phyloP scores from a whole-genome alignment of 2,888 invertebrate species.

The Nemurella pictetii region DNA sequence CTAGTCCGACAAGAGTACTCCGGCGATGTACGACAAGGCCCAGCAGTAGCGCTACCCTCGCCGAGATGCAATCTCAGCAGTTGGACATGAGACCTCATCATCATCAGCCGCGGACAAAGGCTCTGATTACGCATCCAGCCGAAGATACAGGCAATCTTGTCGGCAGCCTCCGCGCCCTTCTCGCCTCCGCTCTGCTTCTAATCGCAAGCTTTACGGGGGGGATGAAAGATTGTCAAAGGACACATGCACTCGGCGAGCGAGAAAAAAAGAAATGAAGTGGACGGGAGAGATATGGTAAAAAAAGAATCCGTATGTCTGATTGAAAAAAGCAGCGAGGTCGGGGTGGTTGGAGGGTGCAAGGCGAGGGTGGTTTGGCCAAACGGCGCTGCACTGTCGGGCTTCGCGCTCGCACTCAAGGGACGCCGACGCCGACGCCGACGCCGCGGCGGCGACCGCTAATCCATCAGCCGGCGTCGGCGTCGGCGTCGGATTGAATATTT shows the following conservation, averaged over 20 bases:
- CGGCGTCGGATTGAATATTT: background rate
- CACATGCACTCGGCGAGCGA: background rate
- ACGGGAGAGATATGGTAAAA: constrained; percentile 25
- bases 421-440: background rate
- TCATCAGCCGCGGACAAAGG: constrained; percentile 34
- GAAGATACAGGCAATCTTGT: constrained; percentile 31
- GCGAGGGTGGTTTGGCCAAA: background rate
- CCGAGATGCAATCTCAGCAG: background rate
- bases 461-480: background rate
- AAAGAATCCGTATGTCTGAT: constrained; percentile 23
- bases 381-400: background rate
- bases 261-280: constrained; percentile 15
- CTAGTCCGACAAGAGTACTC: background rate
- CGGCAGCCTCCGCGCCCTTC: background rate
- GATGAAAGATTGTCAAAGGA: constrained; percentile 10
- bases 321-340: constrained; percentile 13
- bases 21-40: background rate
- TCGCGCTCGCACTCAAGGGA: too few relatives aligned
- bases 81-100: background rate
- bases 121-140: constrained; percentile 34
- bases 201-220: background rate
- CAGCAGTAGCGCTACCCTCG: background rate
- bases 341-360: background rate
- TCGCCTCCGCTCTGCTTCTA: too few relatives aligned
- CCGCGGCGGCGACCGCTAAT: background rate